Conservation (phyloP, 2,797 vertebrate species). For the Silurus aristotelis region DNA sequence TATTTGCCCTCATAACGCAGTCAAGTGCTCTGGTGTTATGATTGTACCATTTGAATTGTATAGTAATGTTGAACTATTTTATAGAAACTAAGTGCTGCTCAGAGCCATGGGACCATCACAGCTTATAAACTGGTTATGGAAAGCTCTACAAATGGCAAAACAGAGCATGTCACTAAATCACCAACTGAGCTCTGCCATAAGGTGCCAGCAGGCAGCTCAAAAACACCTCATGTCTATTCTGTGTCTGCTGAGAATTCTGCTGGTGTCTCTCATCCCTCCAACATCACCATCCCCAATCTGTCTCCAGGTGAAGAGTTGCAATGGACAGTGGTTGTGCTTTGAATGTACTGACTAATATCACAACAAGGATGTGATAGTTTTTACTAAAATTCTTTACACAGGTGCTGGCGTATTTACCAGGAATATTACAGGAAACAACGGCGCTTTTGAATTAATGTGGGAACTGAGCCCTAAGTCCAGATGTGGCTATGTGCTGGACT, state of each 20-base stretch:
- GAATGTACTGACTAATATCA: background rate
- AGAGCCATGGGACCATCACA: constrained; percentile 67
- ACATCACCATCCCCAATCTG: constrained; percentile 49
- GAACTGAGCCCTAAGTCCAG: constrained; percentile 42
- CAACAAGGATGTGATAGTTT: background rate
- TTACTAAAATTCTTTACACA: constrained; percentile 37
- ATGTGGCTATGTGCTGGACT: constrained; percentile 76
- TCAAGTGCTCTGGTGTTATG: background rate
- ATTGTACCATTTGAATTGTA: background rate
- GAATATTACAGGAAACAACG: constrained; percentile 32
- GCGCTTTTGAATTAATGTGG: constrained; percentile 63
- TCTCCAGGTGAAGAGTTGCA: constrained; percentile 55
- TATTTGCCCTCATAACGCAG: constrained; percentile 6
- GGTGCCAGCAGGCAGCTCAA: constrained; percentile 36
- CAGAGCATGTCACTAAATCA: background rate
- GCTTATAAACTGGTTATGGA: constrained; percentile 64
- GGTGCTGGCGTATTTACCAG: constrained; percentile 21
- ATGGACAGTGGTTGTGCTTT: background rate
- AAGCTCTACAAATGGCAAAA: background rate
- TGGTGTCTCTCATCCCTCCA: constrained; percentile 64
- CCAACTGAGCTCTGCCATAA: background rate
- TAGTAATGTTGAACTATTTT: constrained; percentile 2
- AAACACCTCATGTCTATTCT: constrained; percentile 43
- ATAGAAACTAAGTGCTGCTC: constrained; percentile 56
- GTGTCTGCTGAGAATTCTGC: constrained; percentile 65